Base-by-base conservation (phyloP, 2,797 vertebrate genomes). In the Bradypodion ventrale region DNA sequence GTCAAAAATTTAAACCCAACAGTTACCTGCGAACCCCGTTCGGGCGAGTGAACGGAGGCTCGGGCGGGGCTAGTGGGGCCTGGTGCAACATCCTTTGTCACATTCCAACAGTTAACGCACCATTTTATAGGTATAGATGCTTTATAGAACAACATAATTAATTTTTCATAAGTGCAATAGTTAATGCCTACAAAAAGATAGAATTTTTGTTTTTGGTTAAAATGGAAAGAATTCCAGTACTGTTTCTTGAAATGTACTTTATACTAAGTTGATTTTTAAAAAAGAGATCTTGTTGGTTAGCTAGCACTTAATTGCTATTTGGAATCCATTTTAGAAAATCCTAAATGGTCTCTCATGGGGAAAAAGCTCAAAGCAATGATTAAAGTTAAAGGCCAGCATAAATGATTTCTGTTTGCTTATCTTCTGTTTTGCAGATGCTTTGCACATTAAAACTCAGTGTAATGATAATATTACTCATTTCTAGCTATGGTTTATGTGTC, bases 101-200 rank as follows among this genome's bases (percentile, higher is more conserved):
- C n/a, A n/a, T n/a, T n/a, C n/a, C n/a, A n/a, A n/a, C n/a, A n/a
- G n/a, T n/a, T n/a, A n/a, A n/a, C n/a, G n/a, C n/a, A n/a, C n/a
- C n/a, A n/a, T n/a, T n/a, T n/a, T n/a, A n/a, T n/a, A n/a, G n/a
- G n/a, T n/a, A n/a, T n/a, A n/a, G n/a, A n/a, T 89, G 37, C 29
- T 87, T 83, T 86, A 76, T 3, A 68, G 10, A 80, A 3, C 19
- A 85, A 85, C 82, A 1, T 77, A 83, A 83, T 7, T 74, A 62
- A 16, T 56, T 16, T 56, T 56, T 56, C 4, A 56, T 56, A 56
- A 56, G 56, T 56, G 9, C 52, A 56, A 56, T 56, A 56, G 4
- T 56, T 23, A 80, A 62, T 37, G 52, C n/a, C 72, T 65, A 77
- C 23, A 69, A 52, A 82, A 86, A 86, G 65, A 78, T 21, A 1